Conservation (phyloP, 2,113 vertebrate species). For the Symphodus melops region DNA sequence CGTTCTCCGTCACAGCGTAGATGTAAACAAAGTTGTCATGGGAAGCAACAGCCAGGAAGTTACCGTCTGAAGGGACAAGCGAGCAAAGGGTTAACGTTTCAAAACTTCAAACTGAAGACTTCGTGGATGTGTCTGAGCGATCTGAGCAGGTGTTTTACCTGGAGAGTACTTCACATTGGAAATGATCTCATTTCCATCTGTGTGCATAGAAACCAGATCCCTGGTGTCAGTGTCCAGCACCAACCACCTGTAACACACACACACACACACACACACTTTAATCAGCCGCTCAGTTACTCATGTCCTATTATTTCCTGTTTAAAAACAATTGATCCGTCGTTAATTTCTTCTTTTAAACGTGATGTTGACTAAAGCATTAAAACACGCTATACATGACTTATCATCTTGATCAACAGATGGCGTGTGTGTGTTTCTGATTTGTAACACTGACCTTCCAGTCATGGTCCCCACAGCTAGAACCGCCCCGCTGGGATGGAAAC, state of each 20-base stretch:
- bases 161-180: conserved; percentile 91
- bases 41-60: conserved; percentile 86
- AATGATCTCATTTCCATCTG: conserved; percentile 91
- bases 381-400: no score
- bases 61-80: conserved; percentile 77
- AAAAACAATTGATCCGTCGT: no score
- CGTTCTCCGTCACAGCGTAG: conserved; percentile 86
- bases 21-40: conserved; percentile 95
- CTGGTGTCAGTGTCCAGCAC: conserved; percentile 90
- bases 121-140: background rate
- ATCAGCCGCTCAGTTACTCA: no score
- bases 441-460: conserved; percentile 85
- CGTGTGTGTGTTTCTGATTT: background rate
- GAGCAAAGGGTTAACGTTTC: conserved; percentile 2
- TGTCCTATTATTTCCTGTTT: no score
- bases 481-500: conserved; percentile 88
- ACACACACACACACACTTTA: background rate
- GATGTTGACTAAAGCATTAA: no score
- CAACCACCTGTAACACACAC: conserved; percentile 85
- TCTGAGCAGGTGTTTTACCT: conserved; percentile 71
- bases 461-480: conserved; percentile 91
- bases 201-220: conserved; percentile 90
- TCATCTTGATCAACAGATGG: no score
- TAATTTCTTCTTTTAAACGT: no score
- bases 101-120: no score